phyloP scores from a whole-genome alignment of 1,140 invertebrate genomes.

The Lordiphosa collinella region DNA sequence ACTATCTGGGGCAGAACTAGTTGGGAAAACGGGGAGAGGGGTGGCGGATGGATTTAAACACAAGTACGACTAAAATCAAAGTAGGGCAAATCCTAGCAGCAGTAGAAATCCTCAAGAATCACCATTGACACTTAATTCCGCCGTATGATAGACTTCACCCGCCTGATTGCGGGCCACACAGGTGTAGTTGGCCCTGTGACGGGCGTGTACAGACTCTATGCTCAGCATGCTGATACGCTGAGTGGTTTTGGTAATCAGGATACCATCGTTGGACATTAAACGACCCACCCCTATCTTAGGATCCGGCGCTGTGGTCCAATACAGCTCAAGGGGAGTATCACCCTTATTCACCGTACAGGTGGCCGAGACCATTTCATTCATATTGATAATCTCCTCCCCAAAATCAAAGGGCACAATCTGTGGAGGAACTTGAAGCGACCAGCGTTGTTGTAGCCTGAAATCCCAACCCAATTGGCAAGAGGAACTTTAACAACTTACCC shows the following conservation, averaged over 20 bases:
- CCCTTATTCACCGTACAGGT: constrained; percentile 92
- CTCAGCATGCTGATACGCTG: constrained; percentile 85
- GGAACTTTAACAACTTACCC: constrained; percentile 86
- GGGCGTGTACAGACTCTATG: constrained; percentile 84
- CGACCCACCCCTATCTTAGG: constrained; percentile 59
- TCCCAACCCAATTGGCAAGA: constrained; percentile 29
- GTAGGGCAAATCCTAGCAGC: constrained; percentile 7
- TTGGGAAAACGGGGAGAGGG: not conserved
- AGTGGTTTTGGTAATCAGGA: constrained; percentile 83
- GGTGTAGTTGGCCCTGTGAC: constrained; percentile 86
- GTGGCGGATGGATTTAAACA: constrained; percentile 20
- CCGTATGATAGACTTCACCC: constrained; percentile 86
- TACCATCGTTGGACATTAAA: constrained; percentile 78
- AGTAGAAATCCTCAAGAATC: constrained; percentile 34
- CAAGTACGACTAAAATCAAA: constrained; percentile 15
- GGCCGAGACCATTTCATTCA: constrained; percentile 85
- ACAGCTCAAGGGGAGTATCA: constrained; percentile 89
- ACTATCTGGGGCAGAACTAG: constrained; percentile 43
- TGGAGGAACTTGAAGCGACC: constrained; percentile 82
- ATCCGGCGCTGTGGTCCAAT: constrained; percentile 82
- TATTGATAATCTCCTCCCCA: constrained; percentile 85
- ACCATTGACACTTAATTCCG: constrained; percentile 85
- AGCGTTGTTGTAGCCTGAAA: constrained; percentile 52
- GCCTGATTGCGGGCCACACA: constrained; percentile 88
- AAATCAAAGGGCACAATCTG: constrained; percentile 87